Evolutionary conservation across 2,888 invertebrate genomes (phyloP).

Genomic region (Lycia hirtaria): DNA sequence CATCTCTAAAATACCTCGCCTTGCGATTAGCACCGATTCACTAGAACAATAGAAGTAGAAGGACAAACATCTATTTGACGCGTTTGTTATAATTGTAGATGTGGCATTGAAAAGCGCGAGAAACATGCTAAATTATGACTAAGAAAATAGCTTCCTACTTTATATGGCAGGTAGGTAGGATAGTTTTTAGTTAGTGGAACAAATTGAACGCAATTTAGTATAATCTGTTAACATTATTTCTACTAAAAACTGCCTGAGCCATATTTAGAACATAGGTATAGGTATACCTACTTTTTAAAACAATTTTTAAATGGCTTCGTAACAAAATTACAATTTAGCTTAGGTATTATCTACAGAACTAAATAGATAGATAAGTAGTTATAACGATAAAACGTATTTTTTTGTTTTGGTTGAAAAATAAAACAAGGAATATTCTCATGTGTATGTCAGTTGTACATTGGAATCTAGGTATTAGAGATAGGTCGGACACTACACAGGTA

Average conservation of each 20-base stretch:
- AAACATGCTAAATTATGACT: slow-evolving; percentile 16
- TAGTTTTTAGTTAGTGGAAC: slow-evolving; percentile 16
- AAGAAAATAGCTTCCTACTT: slow-evolving; percentile 20
- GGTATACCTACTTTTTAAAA: too few species aligned
- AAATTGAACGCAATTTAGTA: slow-evolving; percentile 4
- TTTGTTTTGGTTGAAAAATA: too few species aligned
- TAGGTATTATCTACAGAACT: too few species aligned
- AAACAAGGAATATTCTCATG: too few species aligned
- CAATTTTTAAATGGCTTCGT: neutral
- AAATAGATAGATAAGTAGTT: too few species aligned
- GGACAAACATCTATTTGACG: slow-evolving; percentile 40
- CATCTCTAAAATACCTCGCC: slow-evolving; percentile 35
- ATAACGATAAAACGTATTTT: neutral
- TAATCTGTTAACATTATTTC: neutral
- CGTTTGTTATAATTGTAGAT: slow-evolving; percentile 31
- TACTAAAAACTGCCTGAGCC: neutral
- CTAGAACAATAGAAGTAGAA: slow-evolving; percentile 64
- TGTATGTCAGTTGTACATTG: too few species aligned
- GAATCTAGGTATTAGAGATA: too few species aligned
- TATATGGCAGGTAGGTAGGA: slow-evolving; percentile 9
- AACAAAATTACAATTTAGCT: too few species aligned
- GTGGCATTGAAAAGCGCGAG: slow-evolving; percentile 49
- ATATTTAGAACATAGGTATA: neutral
- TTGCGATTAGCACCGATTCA: slow-evolving; percentile 57
- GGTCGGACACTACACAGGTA: too few species aligned